Conservation (phyloP, 2,113 vertebrate species). For the Sarotherodon lohbergeri region DNA sequence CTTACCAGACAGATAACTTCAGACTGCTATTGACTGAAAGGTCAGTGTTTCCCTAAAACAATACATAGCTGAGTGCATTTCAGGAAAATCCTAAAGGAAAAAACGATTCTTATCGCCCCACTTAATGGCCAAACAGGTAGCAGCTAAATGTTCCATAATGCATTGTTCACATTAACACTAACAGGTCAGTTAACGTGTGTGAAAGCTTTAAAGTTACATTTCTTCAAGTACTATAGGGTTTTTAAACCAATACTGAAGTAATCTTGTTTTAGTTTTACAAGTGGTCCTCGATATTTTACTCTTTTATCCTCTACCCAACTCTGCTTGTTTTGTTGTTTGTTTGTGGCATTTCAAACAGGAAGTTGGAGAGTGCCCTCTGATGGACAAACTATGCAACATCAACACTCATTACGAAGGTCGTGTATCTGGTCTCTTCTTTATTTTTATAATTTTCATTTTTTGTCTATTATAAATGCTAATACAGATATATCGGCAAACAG, state of each 20-base stretch:
- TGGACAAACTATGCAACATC: background rate
- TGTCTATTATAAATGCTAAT: background rate
- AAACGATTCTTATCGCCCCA: background rate
- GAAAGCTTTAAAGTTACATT: background rate
- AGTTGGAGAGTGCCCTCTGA: background rate
- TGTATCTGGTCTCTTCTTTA: background rate
- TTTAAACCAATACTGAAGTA: background rate
- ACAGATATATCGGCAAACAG: background rate
- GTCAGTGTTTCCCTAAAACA: constrained; percentile 25
- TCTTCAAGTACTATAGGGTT: background rate
- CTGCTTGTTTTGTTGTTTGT: background rate
- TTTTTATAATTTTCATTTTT: background rate
- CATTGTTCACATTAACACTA: background rate
- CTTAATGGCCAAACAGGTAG: constrained; percentile 26
- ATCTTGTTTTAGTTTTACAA: background rate
- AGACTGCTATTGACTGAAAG: constrained; percentile 31
- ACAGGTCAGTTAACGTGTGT: background rate
- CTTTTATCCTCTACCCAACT: background rate
- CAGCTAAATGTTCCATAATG: constrained; percentile 6
- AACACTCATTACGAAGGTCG: background rate
- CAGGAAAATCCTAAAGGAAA: background rate
- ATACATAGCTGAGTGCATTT: constrained; percentile 25
- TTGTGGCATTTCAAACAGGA: background rate
- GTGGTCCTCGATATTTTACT: background rate
- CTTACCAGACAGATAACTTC: constrained; percentile 34